Percentiles rank a stretch among this genome's conserved stretches.
Evolutionary conservation across 2,888 invertebrate genomes (phyloP).

Genomic region (Periphyllus acericola): DNA sequence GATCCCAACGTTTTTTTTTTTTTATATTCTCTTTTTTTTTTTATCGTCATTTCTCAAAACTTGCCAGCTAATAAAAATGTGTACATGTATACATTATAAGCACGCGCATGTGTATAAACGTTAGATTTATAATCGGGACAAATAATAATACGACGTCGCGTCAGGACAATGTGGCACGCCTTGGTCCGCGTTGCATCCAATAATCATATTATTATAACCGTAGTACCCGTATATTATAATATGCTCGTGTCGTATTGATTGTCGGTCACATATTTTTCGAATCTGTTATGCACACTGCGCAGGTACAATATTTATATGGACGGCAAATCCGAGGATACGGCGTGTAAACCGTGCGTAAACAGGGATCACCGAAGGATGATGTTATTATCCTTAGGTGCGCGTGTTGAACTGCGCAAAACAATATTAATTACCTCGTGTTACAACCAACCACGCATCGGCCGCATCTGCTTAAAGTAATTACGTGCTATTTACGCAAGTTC

Average conservation of each 20-base stretch:
- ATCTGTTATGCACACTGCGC: background rate
- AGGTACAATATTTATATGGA: background rate
- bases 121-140: slow-evolving; percentile 55
- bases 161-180: slow-evolving; percentile 16
- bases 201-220: background rate
- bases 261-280: background rate
- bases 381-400: too few species aligned
- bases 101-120: background rate
- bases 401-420: too few species aligned
- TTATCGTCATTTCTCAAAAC: slow-evolving; percentile 51
- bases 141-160: background rate
- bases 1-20: slow-evolving; percentile 44
- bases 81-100: background rate
- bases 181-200: background rate
- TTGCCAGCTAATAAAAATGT: slow-evolving; percentile 46
- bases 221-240: too few species aligned
- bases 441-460: too few species aligned
- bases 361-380: too few species aligned
- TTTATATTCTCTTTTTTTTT: slow-evolving; percentile 24
- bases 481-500: background rate
- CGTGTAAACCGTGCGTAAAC: background rate
- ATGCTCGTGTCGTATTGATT: background rate
- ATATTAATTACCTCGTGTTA: too few species aligned
- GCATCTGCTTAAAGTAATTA: too few species aligned
- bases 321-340: background rate